These are phyloP conservation scores for Circaetus gallicus DNA, from an alignment of 2,113 vertebrate genomes.

Conservation along the genomic window DNA sequence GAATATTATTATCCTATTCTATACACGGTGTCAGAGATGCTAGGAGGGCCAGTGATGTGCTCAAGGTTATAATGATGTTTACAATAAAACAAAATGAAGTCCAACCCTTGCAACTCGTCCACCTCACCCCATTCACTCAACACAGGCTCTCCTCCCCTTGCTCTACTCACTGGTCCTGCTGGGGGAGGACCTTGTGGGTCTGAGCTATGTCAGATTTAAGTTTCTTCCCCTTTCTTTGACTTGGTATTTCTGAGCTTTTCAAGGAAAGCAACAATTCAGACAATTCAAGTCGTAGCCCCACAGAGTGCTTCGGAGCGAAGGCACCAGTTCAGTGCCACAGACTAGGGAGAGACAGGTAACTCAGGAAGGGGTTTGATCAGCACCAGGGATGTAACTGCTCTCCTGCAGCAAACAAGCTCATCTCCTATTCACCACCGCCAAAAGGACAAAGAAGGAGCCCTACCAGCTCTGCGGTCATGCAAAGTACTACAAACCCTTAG, in stretches of 20 bases:
- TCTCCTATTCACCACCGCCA: background rate
- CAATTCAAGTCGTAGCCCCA: background rate
- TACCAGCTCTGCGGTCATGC: background rate
- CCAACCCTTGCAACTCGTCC: background rate
- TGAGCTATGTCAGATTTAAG: background rate
- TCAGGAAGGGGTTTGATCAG: background rate
- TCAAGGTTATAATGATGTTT: background rate
- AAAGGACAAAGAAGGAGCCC: background rate
- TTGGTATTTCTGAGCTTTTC: background rate
- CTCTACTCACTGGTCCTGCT: background rate
- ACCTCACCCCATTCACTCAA: background rate
- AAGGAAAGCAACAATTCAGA: background rate
- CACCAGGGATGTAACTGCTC: background rate
- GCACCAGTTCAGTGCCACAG: background rate
- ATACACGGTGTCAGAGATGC: background rate
- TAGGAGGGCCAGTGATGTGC: background rate
- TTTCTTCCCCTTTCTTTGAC: background rate
- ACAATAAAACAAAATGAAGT: background rate
- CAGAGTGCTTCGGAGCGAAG: fast-evolving
- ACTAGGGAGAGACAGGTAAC: no score
- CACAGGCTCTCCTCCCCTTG: no score
- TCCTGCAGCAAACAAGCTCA: background rate
- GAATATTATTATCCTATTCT: background rate
- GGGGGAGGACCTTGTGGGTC: fast-evolving
- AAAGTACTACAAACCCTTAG: background rate